Base-by-base conservation (phyloP, 2,888 invertebrate species). In the Pammene aurita region DNA sequence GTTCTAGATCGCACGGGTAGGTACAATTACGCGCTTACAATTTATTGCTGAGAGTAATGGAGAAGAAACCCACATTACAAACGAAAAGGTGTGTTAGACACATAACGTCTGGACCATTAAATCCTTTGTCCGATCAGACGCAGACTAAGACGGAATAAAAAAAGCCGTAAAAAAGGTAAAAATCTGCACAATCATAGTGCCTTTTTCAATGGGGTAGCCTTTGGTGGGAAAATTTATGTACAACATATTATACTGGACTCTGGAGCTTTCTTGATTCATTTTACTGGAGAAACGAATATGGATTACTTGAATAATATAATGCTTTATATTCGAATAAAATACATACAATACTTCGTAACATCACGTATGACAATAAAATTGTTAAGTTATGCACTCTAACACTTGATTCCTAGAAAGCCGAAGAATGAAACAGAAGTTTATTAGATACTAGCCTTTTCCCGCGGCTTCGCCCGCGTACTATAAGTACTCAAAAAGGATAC, bases 51-150 rank as follows among this genome's bases (percentile, higher is more conserved):
- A 70, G 74, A 78, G 75, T 70, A 58, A 64, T 58, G 42, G 48
- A 64, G 44, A 46, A 58, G 58, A 38, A 71, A 73, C 74, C 78
- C 73, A 71, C 75, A 78, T 80, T 78, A 79, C 74, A 75, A 72
- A 74, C 69, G 71, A 78, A 78, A 79, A 75, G 73, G 73, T 74
- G 76, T 71, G 77, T 76, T 73, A 72, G 72, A 56, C 74, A 74
- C 72, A 74, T 81, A 79, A 79, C 73, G 73, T 74, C 70, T 70
- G 76, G 72, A 75, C 74, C 78, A 80, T 82, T 80, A 80, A 80
- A 78, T 76, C 76, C 75, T 79, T 78, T 79, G 78, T 78, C 68
- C 72, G 73, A 77, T 60, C 60, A 48, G 67, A 60, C 44, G 35
- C 38, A n/a, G n/a, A 62, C 38, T 11, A 18, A 48, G 14, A 11